Evolutionary conservation across 2,888 invertebrate species (phyloP).

Genomic region (Cerastis leucographa): DNA sequence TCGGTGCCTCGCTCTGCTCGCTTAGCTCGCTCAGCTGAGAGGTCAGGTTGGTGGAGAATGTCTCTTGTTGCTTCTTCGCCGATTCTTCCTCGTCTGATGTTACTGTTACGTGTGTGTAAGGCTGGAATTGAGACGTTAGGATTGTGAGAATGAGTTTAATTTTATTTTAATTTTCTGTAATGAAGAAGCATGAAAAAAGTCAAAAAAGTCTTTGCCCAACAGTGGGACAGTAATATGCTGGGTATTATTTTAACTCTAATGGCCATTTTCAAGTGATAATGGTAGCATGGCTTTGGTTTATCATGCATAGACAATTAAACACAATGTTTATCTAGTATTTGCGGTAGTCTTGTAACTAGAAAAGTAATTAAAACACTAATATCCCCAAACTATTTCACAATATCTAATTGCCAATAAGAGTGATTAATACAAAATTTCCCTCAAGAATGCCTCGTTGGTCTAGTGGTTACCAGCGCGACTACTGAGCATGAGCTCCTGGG

Average conservation of each 20-base stretch:
- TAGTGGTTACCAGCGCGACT: too few relatives aligned
- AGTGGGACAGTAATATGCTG: neutral
- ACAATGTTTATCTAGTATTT: neutral
- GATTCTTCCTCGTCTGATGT: conserved; percentile 95
- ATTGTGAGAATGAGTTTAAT: conserved; percentile 22
- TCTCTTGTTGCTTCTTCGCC: conserved; percentile 88
- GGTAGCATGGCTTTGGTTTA: neutral
- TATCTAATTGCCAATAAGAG: neutral
- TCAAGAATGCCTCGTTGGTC: neutral
- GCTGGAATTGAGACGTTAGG: conserved; percentile 81
- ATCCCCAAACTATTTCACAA: neutral
- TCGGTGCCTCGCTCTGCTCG: conserved; percentile 82
- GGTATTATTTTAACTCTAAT: neutral
- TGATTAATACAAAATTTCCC: neutral
- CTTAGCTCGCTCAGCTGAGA: conserved; percentile 89
- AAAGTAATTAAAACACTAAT: neutral
- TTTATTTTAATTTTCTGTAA: too few relatives aligned
- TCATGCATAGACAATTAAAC: neutral
- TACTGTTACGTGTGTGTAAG: conserved; percentile 93
- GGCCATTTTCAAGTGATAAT: neutral
- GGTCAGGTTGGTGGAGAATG: conserved; percentile 89
- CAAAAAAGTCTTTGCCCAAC: neutral
- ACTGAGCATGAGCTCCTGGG: too few relatives aligned
- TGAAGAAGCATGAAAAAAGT: too few relatives aligned
- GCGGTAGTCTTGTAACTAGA: neutral